Evolutionary conservation across 2,113 vertebrate species (phyloP).

Genomic region (Arvicanthis niloticus): DNA sequence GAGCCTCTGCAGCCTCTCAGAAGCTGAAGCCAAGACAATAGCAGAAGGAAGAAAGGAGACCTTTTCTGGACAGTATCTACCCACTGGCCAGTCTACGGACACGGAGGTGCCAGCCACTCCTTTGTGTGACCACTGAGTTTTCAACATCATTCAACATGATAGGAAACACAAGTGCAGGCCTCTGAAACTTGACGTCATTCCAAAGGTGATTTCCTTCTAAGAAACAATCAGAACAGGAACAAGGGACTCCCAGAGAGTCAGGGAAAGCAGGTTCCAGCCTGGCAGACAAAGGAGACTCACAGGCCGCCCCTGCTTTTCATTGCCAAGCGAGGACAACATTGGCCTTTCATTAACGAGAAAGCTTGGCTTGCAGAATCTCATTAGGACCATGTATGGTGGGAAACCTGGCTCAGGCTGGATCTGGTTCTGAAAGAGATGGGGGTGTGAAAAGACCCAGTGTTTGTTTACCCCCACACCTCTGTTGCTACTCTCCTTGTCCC

Average conservation of each 20-base stretch:
- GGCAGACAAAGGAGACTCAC: not conserved
- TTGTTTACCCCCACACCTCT: not conserved
- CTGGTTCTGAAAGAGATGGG: not conserved
- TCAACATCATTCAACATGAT: not conserved
- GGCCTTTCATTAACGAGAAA: not conserved
- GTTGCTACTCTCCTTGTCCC: not conserved
- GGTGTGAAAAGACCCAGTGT: not conserved
- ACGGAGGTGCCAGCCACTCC: not conserved
- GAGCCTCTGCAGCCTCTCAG: not conserved
- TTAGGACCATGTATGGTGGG: not conserved
- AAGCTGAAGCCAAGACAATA: not conserved
- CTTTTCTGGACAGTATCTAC: not conserved
- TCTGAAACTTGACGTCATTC: not conserved
- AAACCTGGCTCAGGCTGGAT: not conserved
- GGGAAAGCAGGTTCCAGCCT: constrained; percentile 46
- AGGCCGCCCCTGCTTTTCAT: not conserved
- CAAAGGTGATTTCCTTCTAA: constrained; percentile 4
- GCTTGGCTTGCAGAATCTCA: not conserved
- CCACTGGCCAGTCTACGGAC: not conserved
- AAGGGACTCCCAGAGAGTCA: not conserved
- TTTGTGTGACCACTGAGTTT: not conserved
- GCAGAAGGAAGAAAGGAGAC: not conserved
- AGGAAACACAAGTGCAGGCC: not conserved
- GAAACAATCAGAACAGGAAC: not conserved
- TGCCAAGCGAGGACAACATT: not conserved